These are phyloP conservation scores for Tamias sibiricus DNA, from an alignment of 2,113 vertebrate species.

Conservation along the genomic window DNA sequence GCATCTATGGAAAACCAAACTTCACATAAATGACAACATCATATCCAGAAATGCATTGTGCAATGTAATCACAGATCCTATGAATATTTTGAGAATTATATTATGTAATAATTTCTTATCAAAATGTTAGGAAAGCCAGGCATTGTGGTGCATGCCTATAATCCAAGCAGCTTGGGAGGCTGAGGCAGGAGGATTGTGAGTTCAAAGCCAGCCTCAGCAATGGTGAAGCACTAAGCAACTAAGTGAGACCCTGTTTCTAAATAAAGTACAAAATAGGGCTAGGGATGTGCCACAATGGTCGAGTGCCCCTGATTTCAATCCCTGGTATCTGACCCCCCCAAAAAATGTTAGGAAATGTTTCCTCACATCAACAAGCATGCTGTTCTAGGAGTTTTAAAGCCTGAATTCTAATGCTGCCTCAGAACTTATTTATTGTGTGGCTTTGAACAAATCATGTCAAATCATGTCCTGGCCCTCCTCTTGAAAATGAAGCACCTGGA, in stretches of 20 bases:
- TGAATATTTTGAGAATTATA: conserved; percentile 36
- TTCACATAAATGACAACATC: not conserved
- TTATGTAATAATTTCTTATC: not conserved
- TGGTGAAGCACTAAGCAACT: too few species aligned
- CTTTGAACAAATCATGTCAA: not conserved
- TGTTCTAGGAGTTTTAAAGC: not conserved
- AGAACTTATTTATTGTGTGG: not conserved
- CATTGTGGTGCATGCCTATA: too few species aligned
- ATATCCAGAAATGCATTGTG: not conserved
- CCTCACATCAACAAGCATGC: not conserved
- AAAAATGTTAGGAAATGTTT: not conserved
- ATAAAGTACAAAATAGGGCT: too few species aligned
- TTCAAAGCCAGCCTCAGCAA: too few species aligned
- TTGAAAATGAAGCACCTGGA: conserved; percentile 16
- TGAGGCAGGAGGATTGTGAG: too few species aligned
- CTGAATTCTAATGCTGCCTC: conserved; percentile 3
- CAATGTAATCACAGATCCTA: not conserved
- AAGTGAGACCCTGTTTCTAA: too few species aligned
- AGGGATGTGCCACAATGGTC: too few species aligned
- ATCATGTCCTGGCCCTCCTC: not conserved
- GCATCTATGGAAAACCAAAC: not conserved
- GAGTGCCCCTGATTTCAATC: too few species aligned
- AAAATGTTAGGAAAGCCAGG: not conserved
- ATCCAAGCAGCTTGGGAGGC: too few species aligned
- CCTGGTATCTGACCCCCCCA: too few species aligned